phyloP scores from a whole-genome alignment of 2,888 invertebrate species.

The Drosophila parthenogenetica region DNA sequence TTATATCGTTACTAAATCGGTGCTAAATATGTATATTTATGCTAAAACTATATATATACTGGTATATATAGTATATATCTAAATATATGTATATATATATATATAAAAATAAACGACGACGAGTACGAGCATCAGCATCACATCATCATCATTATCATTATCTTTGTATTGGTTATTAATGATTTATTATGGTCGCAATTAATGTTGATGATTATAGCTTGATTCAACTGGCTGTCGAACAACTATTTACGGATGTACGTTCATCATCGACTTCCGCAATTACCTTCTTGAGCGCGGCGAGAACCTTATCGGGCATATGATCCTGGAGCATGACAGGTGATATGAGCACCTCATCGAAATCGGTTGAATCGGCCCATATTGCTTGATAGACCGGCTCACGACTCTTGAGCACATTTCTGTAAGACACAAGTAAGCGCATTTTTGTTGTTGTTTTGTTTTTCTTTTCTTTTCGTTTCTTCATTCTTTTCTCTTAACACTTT shows the following conservation, averaged over 20 bases:
- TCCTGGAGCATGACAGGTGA: slow-evolving; percentile 96
- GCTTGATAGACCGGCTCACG: slow-evolving; percentile 94
- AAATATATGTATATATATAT: slow-evolving; percentile 1
- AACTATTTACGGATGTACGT: slow-evolving; percentile 76
- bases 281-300: slow-evolving; percentile 94
- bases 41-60: slow-evolving; percentile 17
- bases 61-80: slow-evolving; percentile 16
- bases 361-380: slow-evolving; percentile 93
- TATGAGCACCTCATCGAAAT: slow-evolving; percentile 94
- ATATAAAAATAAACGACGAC: slow-evolving; percentile 35
- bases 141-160: slow-evolving; percentile 27
- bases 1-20: slow-evolving; percentile 34
- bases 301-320: slow-evolving; percentile 95
- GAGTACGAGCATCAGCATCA: slow-evolving; percentile 39
- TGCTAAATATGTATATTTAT: slow-evolving; percentile 28
- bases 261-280: slow-evolving; percentile 82
- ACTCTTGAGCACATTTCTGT: slow-evolving; percentile 89
- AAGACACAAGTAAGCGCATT: slow-evolving; percentile 62
- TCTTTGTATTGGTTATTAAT: slow-evolving; percentile 13
- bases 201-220: neutral
- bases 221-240: slow-evolving; percentile 75
- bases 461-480: slow-evolving; percentile 7
- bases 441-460: slow-evolving; percentile 14
- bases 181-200: slow-evolving; percentile 9
- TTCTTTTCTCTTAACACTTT: neutral